These are phyloP conservation scores for Chloroceryle aenea DNA, from an alignment of 2,113 vertebrate species.

Conservation along the genomic window DNA sequence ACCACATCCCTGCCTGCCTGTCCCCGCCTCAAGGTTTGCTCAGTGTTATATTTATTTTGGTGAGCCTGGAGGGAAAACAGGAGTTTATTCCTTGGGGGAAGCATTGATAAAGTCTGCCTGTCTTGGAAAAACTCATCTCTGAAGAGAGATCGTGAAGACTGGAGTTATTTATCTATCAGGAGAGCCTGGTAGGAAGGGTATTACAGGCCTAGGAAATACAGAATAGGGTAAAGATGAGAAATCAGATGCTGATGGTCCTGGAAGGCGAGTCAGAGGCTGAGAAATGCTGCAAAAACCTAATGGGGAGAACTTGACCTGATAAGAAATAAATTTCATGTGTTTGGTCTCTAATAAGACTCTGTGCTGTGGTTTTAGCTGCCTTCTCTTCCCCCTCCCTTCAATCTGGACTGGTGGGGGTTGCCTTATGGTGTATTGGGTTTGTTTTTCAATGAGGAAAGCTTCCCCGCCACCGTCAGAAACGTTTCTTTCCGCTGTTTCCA, in stretches of 20 bases:
- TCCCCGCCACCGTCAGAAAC: accelerated
- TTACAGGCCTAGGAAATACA: not conserved
- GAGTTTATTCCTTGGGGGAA: not conserved
- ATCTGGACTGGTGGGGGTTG: not conserved
- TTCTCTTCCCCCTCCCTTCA: not conserved
- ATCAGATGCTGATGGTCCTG: accelerated
- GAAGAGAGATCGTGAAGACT: not conserved
- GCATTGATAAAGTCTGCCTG: not conserved
- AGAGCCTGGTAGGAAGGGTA: not conserved
- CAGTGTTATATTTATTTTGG: not conserved
- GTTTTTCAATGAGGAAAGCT: not conserved
- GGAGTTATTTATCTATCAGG: not conserved
- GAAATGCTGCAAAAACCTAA: not conserved
- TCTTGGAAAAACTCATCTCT: not conserved
- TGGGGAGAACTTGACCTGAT: not conserved
- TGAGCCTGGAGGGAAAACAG: not conserved
- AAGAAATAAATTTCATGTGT: not conserved
- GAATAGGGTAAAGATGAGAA: not conserved
- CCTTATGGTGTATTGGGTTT: accelerated
- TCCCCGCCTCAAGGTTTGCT: not conserved
- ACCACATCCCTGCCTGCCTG: not conserved
- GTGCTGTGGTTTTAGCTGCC: not conserved
- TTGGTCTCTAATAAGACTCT: not conserved
- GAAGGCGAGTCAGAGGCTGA: not conserved
- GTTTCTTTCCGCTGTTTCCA: not conserved